Percentiles rank a stretch among this genome's conserved stretches.
phyloP scores from a whole-genome alignment of 2,797 vertebrate genomes.

The Bovichtus diacanthus region DNA sequence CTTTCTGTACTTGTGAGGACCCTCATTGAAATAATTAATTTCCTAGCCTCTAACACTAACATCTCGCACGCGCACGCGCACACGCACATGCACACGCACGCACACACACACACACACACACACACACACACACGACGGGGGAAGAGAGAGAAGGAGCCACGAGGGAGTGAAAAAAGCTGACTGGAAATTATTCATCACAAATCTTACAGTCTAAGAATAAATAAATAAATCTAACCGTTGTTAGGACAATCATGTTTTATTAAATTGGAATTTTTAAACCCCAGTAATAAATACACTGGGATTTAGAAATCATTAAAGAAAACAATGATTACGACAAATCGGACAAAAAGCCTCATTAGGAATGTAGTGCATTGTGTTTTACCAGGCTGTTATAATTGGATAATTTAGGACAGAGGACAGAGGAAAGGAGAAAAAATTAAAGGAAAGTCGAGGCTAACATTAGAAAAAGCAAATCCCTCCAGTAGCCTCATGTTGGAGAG shows the following conservation, averaged over 20 bases:
- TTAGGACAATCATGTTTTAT: constrained; percentile 62
- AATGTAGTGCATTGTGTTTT: constrained; percentile 4
- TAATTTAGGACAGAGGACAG: constrained; percentile 14
- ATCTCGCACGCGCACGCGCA: too few relatives aligned
- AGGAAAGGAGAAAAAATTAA: background rate
- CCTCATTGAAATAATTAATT: too few relatives aligned
- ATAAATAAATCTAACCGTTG: too few relatives aligned
- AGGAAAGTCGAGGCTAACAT: background rate
- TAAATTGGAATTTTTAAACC: constrained; percentile 51
- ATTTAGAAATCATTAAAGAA: constrained; percentile 59
- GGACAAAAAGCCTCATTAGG: constrained; percentile 45
- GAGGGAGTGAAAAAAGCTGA: constrained; percentile 5
- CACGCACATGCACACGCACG: too few relatives aligned
- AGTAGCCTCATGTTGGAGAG: constrained; percentile 12
- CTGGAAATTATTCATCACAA: constrained; percentile 48
- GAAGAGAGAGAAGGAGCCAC: constrained; percentile 15
- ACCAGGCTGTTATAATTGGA: constrained; percentile 15
- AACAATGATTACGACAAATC: constrained; percentile 50
- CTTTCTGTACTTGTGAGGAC: too few relatives aligned
- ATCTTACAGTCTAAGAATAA: constrained; percentile 29
- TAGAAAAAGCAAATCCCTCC: constrained; percentile 14
- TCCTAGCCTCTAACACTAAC: too few relatives aligned
- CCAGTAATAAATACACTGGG: constrained; percentile 33
- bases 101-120: too few relatives aligned
- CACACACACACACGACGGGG: too few relatives aligned